phyloP scores from a whole-genome alignment of 2,888 invertebrate species.

The Pseudococcus viburni region DNA sequence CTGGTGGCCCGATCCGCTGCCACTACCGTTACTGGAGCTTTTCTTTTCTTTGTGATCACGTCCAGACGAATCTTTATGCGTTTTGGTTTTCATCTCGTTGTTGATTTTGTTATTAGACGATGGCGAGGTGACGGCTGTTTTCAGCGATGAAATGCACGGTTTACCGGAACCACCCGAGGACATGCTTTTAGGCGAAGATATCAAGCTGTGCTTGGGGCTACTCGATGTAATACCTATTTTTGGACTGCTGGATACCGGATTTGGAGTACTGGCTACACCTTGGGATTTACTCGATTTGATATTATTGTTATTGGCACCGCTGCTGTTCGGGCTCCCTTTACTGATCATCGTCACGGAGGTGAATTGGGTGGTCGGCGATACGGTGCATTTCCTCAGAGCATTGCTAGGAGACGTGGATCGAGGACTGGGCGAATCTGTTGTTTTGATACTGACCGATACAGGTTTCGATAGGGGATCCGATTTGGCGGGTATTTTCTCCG shows the following conservation, averaged over 20 bases:
- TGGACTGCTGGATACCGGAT: conserved; percentile 41
- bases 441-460: conserved; percentile 71
- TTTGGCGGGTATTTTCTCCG: conserved; percentile 84
- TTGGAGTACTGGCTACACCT: not conserved
- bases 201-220: conserved; percentile 69
- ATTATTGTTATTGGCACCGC: conserved; percentile 5
- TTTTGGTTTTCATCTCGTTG: conserved; percentile 70
- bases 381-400: conserved; percentile 73
- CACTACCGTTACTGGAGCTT: conserved; percentile 67
- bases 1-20: conserved; percentile 72
- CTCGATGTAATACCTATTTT: conserved; percentile 65
- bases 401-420: conserved; percentile 78
- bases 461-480: conserved; percentile 82
- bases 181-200: conserved; percentile 68
- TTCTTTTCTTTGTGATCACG: conserved; percentile 74
- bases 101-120: conserved; percentile 72
- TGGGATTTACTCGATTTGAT: conserved; percentile 30
- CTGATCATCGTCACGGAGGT: conserved; percentile 7
- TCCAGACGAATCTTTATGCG: conserved; percentile 52
- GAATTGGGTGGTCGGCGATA: conserved; percentile 50
- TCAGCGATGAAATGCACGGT: conserved; percentile 89
- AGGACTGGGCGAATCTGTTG: conserved; percentile 69
- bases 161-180: conserved; percentile 78
- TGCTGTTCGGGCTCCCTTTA: conserved; percentile 58
- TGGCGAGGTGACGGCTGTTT: conserved; percentile 83